These are phyloP conservation scores for Melanargia galathea DNA, from an alignment of 2,888 invertebrate species.

Conservation along the genomic window DNA sequence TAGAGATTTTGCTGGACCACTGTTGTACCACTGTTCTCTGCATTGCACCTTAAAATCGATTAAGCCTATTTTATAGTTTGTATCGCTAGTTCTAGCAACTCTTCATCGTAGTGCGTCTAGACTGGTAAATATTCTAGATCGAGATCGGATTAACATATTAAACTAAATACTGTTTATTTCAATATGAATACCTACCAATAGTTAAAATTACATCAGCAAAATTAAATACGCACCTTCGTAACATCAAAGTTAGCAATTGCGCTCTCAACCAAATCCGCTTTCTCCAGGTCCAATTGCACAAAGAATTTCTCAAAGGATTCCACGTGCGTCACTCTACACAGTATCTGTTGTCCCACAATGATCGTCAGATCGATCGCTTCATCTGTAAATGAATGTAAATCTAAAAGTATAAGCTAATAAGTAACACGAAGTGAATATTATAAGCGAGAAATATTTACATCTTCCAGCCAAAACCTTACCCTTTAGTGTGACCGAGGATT, in stretches of 20 bases:
- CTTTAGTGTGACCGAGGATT: constrained; percentile 69
- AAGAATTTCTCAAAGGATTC: constrained; percentile 68
- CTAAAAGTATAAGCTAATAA: constrained; percentile 16
- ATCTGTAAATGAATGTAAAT: constrained; percentile 54
- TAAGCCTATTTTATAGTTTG: no score
- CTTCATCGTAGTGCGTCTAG: no score
- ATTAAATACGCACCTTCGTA: constrained; percentile 49
- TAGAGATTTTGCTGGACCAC: no score
- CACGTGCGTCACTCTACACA: constrained; percentile 69
- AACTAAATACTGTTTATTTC: no score
- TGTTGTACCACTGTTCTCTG: no score
- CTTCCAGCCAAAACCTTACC: constrained; percentile 48
- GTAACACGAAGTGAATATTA: not conserved
- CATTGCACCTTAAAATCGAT: no score
- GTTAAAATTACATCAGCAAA: not conserved
- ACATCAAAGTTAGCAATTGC: constrained; percentile 64
- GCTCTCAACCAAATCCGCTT: constrained; percentile 65
- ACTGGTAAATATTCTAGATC: no score
- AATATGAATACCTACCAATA: no score
- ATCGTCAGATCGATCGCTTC: constrained; percentile 76
- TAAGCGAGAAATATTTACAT: not conserved
- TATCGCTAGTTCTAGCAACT: no score
- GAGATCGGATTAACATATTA: no score
- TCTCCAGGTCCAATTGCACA: constrained; percentile 70
- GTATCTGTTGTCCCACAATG: constrained; percentile 72